These are phyloP conservation scores for Idaea aversata DNA, from an alignment of 2,888 invertebrate genomes.

Conservation along the genomic window DNA sequence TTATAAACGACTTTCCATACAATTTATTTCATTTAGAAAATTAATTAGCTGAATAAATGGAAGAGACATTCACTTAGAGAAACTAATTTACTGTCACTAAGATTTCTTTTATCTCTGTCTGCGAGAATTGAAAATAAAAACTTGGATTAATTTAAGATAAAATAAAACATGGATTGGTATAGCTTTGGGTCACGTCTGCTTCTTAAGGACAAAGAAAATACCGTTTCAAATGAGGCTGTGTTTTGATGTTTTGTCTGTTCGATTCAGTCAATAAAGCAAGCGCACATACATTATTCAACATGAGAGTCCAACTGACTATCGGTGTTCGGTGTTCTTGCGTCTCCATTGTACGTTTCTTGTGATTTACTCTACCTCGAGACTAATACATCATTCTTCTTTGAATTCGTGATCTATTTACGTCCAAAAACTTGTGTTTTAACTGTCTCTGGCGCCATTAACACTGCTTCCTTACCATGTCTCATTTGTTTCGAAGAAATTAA, in stretches of 20 bases:
- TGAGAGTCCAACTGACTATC: slow-evolving; percentile 51
- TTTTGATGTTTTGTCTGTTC: slow-evolving; percentile 55
- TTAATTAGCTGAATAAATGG: neutral
- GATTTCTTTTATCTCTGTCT: neutral
- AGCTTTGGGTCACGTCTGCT: slow-evolving; percentile 40
- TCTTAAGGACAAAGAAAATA: slow-evolving; percentile 51
- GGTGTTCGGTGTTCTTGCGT: slow-evolving; percentile 62
- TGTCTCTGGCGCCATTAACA: slow-evolving; percentile 20
- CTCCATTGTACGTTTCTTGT: slow-evolving; percentile 54
- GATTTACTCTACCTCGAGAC: slow-evolving; percentile 36
- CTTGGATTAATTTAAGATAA: slow-evolving; percentile 23
- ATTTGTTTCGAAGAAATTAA: neutral
- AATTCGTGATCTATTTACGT: slow-evolving; percentile 34
- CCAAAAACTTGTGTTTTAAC: slow-evolving; percentile 26
- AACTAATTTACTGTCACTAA: neutral
- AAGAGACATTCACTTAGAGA: slow-evolving; percentile 3
- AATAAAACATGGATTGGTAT: slow-evolving; percentile 34
- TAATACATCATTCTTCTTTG: slow-evolving; percentile 30
- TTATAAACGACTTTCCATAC: neutral
- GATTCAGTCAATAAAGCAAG: slow-evolving; percentile 67
- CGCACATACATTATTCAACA: slow-evolving; percentile 74
- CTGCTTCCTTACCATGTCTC: slow-evolving; percentile 23
- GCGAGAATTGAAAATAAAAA: neutral
- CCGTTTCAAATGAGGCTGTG: slow-evolving; percentile 52
- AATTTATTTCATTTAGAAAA: neutral